These are phyloP conservation scores for Noctua fimbriata DNA, from an alignment of 2,888 invertebrate species.

Conservation along the genomic window DNA sequence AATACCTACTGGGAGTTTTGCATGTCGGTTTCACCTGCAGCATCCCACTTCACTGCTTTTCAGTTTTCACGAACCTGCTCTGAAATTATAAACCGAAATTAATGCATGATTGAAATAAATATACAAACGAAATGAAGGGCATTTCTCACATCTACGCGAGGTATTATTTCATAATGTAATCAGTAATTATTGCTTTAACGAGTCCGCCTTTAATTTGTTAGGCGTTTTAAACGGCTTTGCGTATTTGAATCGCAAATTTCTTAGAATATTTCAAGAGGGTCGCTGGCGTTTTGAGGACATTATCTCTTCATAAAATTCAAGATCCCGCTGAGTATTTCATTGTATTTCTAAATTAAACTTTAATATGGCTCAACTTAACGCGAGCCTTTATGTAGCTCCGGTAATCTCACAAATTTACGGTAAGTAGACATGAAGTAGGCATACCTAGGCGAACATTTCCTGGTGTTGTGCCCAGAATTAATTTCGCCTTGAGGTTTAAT, in stretches of 20 bases:
- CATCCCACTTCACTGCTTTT: conserved; percentile 35
- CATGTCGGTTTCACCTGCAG: conserved; percentile 32
- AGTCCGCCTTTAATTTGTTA: conserved; percentile 90
- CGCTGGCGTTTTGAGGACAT: conserved; percentile 88
- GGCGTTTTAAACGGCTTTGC: conserved; percentile 90
- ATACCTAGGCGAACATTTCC: conserved; percentile 36
- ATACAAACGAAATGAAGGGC: conserved; percentile 54
- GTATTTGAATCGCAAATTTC: conserved; percentile 91
- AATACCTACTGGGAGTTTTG: conserved; percentile 36
- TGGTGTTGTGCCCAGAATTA: conserved; percentile 44
- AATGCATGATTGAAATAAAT: conserved; percentile 53
- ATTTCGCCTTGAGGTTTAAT: conserved; percentile 28
- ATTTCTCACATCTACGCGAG: conserved; percentile 70
- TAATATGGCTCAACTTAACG: conserved; percentile 74
- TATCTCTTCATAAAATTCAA: conserved; percentile 90
- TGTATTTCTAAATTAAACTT: conserved; percentile 85
- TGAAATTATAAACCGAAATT: conserved; percentile 26
- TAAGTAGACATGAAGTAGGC: conserved; percentile 35
- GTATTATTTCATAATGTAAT: conserved; percentile 88
- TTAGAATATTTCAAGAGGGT: conserved; percentile 90
- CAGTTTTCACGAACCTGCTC: conserved; percentile 20
- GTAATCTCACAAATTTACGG: conserved; percentile 63
- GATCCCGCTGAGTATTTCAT: conserved; percentile 86
- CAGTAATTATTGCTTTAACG: conserved; percentile 90
- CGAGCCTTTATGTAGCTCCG: conserved; percentile 64